Evolutionary conservation across 2,113 vertebrate genomes (phyloP).

Genomic region (Oophaga pumilio): DNA sequence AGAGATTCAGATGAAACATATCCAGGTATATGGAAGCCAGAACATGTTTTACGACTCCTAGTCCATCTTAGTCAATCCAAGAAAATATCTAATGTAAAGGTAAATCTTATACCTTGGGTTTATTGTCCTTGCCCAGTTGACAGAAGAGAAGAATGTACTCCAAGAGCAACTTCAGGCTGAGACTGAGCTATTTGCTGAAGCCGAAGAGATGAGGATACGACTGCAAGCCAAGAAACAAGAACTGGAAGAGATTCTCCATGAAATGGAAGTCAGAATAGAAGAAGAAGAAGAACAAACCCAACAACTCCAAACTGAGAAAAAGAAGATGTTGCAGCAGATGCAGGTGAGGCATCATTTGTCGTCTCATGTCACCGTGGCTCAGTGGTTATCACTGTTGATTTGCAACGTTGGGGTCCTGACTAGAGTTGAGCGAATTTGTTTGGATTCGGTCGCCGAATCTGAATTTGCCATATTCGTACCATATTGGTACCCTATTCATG

Average conservation of each 20-base stretch:
- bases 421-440: too few species aligned
- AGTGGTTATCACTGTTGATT: too few species aligned
- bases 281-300: conserved; percentile 88
- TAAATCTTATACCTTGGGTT: neutral
- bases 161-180: conserved; percentile 88
- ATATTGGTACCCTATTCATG: too few species aligned
- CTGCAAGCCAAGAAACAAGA: conserved; percentile 91
- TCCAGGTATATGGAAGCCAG: conserved; percentile 73
- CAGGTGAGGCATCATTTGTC: conserved; percentile 71
- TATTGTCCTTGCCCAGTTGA: conserved; percentile 69
- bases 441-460: too few species aligned
- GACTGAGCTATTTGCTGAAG: conserved; percentile 86
- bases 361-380: neutral
- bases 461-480: too few species aligned
- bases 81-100: accelerated
- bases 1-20: conserved; percentile 85
- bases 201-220: conserved; percentile 88
- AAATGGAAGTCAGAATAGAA: conserved; percentile 92
- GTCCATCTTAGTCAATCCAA: neutral
- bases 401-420: too few species aligned
- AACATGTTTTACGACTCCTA: neutral
- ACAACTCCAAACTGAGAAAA: conserved; percentile 83
- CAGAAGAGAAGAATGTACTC: conserved; percentile 83
- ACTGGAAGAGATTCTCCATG: conserved; percentile 91
- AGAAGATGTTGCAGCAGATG: conserved; percentile 90